Conservation (phyloP, 2,797 vertebrate species). For the Oreochromis grahami region DNA sequence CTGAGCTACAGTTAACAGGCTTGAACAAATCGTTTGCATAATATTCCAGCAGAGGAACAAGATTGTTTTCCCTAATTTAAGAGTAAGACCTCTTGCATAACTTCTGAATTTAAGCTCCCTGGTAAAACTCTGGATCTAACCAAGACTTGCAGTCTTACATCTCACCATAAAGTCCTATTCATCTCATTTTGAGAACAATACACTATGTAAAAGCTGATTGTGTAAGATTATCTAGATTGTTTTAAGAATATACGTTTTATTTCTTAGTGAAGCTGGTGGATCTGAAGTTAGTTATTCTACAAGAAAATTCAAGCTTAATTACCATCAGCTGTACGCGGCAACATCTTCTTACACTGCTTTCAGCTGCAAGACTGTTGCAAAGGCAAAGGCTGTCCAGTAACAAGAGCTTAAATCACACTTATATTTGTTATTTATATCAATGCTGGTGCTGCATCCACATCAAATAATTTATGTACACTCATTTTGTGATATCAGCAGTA, state of each 20-base stretch:
- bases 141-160: not conserved
- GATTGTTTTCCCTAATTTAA: conserved; percentile 10
- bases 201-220: not conserved
- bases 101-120: not conserved
- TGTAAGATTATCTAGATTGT: not conserved
- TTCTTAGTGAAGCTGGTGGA: not conserved
- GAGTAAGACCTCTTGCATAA: conserved; percentile 1
- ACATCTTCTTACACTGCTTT: not conserved
- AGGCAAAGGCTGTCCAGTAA: not conserved
- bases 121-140: not conserved
- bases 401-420: not conserved
- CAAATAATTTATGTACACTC: not conserved
- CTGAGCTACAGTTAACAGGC: not conserved
- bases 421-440: not conserved
- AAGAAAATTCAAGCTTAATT: not conserved
- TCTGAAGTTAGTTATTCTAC: not conserved
- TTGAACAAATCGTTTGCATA: not conserved
- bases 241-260: not conserved
- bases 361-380: not conserved
- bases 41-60: not conserved
- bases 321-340: not conserved
- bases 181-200: not conserved
- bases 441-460: not conserved
- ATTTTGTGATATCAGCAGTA: not conserved
- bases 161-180: not conserved